Evolutionary conservation across 2,797 vertebrate genomes (phyloP), one percentile per base, ranked within the genome.

Genomic region (Perdix hodgsoniae): DNA sequence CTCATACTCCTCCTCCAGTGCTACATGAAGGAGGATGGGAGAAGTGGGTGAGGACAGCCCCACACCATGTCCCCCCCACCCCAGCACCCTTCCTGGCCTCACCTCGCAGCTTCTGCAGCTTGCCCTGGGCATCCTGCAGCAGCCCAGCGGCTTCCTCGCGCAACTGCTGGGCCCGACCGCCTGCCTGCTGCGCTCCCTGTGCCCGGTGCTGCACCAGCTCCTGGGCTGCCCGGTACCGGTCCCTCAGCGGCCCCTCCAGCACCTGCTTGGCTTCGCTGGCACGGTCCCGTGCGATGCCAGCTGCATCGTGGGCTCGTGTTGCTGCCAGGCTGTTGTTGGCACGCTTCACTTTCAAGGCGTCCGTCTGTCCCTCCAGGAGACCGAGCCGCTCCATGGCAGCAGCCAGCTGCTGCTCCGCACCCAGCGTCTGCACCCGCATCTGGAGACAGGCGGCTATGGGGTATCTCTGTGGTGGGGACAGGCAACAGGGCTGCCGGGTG

Each of bases 201-300:
- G 98, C 98, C 95, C 99, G 99, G 29, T 97, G 98, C 91, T 99
- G 98, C 39, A 99, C 99, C 70, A 99, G 97, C 89, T 98, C 98
- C 97, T 98, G 98, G 14, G 98, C 98, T 6, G 98, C 99, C 75
- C 97, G 98, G 96, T 99, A 99, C 89, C 98, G 98, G 96, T 99
- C 99, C 13, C 97, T 97, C 85, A 99, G 97, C 3, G 98, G 98
- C 14, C 99, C 99, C 4, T 99, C 98, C 69, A 99, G 97, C 74
- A 99, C 97, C 99, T 99, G 98, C 95, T 99, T 99, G 94, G 99
- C 99, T 95, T 99, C 99, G 1, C 97, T 96, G 1, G 99, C 99
- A 64, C 99, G 98, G 90, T 98, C 98, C 76, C 98, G 98, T 0
- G 99, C 99, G 42, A 95, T 97, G 35, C 97, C 98, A n/a, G 99